Percentiles rank a stretch among this genome's conserved stretches.
phyloP scores from a whole-genome alignment of 30 jellyfish, hydroid and myxozoan genomes.

The Cassiopea xamachana region DNA sequence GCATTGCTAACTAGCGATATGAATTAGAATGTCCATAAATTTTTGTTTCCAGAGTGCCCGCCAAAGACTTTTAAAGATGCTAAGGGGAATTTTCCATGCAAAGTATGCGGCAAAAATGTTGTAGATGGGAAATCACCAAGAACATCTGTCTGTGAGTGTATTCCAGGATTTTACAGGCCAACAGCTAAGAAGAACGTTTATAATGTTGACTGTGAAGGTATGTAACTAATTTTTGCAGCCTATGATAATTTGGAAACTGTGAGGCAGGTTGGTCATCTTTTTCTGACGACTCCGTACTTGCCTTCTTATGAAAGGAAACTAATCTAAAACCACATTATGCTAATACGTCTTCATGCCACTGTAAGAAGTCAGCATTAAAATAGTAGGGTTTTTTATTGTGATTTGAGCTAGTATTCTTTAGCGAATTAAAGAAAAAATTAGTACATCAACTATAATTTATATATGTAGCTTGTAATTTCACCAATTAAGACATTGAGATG shows the following conservation, averaged over 20 bases:
- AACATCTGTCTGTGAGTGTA: constrained; percentile 15
- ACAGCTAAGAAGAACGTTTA: neutral
- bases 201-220: constrained; percentile 27
- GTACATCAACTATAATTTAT: too few species aligned
- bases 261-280: neutral
- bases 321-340: neutral
- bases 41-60: constrained; percentile 35
- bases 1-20: neutral
- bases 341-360: neutral
- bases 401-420: too few species aligned
- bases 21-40: neutral
- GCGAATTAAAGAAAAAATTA: too few species aligned
- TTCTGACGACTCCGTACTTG: neutral
- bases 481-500: too few species aligned
- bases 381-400: too few species aligned
- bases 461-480: too few species aligned
- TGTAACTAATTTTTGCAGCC: neutral
- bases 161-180: constrained; percentile 24
- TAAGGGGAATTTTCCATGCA: constrained; percentile 71
- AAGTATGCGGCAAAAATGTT: constrained; percentile 58
- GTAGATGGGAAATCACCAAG: constrained; percentile 55
- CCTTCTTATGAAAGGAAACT: neutral
- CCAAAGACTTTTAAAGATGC: constrained; percentile 33
- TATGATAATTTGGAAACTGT: neutral
- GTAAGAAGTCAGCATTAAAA: too few species aligned